Evolutionary conservation across 1,140 invertebrate species (phyloP).

Genomic region (Drosophila guanche): DNA sequence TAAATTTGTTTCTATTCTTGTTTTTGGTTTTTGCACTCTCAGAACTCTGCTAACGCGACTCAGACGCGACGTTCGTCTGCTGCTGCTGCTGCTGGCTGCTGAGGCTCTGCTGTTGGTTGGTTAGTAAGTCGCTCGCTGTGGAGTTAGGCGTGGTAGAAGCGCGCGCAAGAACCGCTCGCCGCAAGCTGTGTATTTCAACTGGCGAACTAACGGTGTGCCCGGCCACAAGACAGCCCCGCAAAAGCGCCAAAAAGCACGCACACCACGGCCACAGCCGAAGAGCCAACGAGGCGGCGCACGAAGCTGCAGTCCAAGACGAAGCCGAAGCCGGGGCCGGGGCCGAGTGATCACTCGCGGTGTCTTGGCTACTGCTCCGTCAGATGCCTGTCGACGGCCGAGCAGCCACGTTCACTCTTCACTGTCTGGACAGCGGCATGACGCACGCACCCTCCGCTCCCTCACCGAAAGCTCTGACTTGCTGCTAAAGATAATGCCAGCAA

Average conservation of each 20-base stretch:
- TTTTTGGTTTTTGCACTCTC: constrained; percentile 54
- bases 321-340: neutral
- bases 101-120: constrained; percentile 56
- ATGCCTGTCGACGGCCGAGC: constrained; percentile 16
- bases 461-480: neutral
- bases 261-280: constrained; percentile 15
- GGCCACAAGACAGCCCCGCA: constrained; percentile 62
- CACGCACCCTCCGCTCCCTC: neutral
- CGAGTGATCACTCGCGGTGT: neutral
- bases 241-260: constrained; percentile 34
- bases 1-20: constrained; percentile 43
- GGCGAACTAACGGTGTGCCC: constrained; percentile 76
- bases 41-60: constrained; percentile 56
- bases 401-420: constrained; percentile 7
- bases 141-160: constrained; percentile 47
- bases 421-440: neutral
- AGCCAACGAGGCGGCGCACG: constrained; percentile 1
- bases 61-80: constrained; percentile 42
- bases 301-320: constrained; percentile 4
- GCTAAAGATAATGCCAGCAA: too few species aligned
- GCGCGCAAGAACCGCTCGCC: constrained; percentile 79
- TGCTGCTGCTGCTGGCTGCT: constrained; percentile 35
- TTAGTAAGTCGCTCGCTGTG: constrained; percentile 57
- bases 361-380: constrained; percentile 23
- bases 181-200: constrained; percentile 79